Evolutionary conservation across 2,888 invertebrate species (phyloP).

Genomic region (Oscheius myriophilus): DNA sequence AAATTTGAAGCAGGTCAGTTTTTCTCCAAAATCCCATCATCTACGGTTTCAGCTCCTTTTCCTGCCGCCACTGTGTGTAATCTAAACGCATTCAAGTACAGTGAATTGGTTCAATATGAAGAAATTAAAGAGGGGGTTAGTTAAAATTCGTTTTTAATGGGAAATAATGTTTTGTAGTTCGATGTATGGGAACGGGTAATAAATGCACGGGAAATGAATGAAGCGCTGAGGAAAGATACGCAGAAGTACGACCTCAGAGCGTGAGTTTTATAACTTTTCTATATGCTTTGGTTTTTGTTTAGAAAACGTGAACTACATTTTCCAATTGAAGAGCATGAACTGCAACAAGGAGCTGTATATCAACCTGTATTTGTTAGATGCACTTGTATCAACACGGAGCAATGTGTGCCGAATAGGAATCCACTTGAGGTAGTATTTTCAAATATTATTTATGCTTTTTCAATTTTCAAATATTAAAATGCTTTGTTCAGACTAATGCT

Average conservation of each 20-base stretch:
- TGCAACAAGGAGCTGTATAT: conserved; percentile 55
- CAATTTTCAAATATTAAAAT: background rate
- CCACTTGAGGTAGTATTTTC: conserved; percentile 53
- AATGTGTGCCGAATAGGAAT: conserved; percentile 69
- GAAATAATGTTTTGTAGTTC: conserved; percentile 52
- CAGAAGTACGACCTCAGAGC: conserved; percentile 15
- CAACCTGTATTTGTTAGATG: conserved; percentile 68
- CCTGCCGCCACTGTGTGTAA: conserved; percentile 68
- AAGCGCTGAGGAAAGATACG: conserved; percentile 33
- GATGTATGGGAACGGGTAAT: conserved; percentile 65
- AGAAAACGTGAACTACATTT: conserved; percentile 33
- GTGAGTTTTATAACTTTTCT: conserved; percentile 7
- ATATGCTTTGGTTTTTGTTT: conserved; percentile 1
- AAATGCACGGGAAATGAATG: conserved; percentile 57
- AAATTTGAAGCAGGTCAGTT: conserved; percentile 68
- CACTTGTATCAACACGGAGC: conserved; percentile 61
- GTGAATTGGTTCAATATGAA: conserved; percentile 64
- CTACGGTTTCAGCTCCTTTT: conserved; percentile 51
- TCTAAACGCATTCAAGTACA: conserved; percentile 66
- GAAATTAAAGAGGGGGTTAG: conserved; percentile 65
- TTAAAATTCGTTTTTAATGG: background rate
- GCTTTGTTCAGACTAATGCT: conserved; percentile 56
- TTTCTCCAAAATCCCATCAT: background rate
- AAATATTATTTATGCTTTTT: background rate
- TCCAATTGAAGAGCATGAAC: conserved; percentile 47